Evolutionary conservation across 2,113 vertebrate species (phyloP), one percentile per base, ranked within the genome.

Genomic region (Cynoglossus semilaevis): DNA sequence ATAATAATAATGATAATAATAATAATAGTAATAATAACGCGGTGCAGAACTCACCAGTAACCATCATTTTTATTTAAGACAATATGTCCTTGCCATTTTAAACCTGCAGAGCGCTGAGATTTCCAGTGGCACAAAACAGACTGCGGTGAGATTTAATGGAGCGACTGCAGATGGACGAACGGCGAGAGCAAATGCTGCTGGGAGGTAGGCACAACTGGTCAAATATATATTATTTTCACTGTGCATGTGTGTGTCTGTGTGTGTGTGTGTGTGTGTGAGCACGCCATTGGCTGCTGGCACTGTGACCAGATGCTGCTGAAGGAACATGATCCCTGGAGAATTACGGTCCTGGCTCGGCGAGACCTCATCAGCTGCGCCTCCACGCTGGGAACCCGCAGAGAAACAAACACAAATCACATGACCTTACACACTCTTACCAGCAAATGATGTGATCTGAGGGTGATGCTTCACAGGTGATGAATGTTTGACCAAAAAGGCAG

Each of bases 311-410:
- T 86, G 83, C 77, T 84, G 83, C 83, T 72, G 74, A 2, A 29
- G 80, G 80, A 84, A 85, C 75, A 61, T 59, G 64, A 70, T 85
- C 77, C 82, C 79, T 7, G 56, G 82, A 78, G 80, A 86, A 84
- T 79, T 72, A 82, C 82, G 81, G 74, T 75, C 82, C 72, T 77
- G 77, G 80, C 76, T 76, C 74, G 67, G 47, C 61, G 51, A 82
- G 78, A 85, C 81, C 79, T 84, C 79, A 85, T 87, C 83, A 80
- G 74, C 77, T 80, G 76, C 81, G 3, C 81, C 79, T 82, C 79
- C 74, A 72, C 60, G 56, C 55, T 53, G 67, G 74, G 73, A 85
- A 73, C 76, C 72, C 58, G 58, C 51, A 65, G 68, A 70, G 56
- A 78, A 81, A 65, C 66, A 70, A 57, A 78, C 79, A 83, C 67